Evolutionary conservation across 1,140 invertebrate genomes (phyloP).

Genomic region (Zophobas atratus): DNA sequence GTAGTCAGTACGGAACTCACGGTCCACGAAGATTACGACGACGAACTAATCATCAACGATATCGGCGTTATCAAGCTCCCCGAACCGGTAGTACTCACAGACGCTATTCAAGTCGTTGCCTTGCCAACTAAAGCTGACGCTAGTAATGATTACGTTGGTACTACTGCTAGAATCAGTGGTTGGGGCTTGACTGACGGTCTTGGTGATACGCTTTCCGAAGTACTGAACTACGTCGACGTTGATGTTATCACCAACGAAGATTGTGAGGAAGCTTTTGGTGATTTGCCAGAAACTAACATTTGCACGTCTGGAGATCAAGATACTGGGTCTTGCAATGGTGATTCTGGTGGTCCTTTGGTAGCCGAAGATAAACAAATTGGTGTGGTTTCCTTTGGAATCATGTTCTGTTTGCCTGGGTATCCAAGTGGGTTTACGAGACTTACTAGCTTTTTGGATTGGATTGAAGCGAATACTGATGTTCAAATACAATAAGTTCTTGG

Average conservation of each 20-base stretch:
- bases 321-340: conserved; percentile 85
- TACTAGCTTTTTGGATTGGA: conserved; percentile 76
- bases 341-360: conserved; percentile 88
- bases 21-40: conserved; percentile 69
- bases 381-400: conserved; percentile 82
- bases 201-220: conserved; percentile 52
- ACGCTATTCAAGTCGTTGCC: conserved; percentile 44
- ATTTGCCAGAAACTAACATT: conserved; percentile 35
- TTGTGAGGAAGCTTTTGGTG: conserved; percentile 38
- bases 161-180: conserved; percentile 62
- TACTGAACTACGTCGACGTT: conserved; percentile 46
- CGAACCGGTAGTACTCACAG: conserved; percentile 52
- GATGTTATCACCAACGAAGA: conserved; percentile 45
- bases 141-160: conserved; percentile 63
- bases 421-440: conserved; percentile 87
- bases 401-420: conserved; percentile 80
- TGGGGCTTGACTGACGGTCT: conserved; percentile 66
- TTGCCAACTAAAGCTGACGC: conserved; percentile 61
- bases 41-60: conserved; percentile 67
- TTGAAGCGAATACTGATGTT: conserved; percentile 65
- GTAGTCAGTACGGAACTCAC: conserved; percentile 62
- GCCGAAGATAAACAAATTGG: conserved; percentile 74
- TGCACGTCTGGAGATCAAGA: conserved; percentile 53
- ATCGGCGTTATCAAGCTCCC: conserved; percentile 70
- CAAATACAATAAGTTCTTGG: conserved; percentile 56